phyloP scores from a whole-genome alignment of 35 echinoderm and acorn worm genomes.

The Ophiothrix spiculata region DNA sequence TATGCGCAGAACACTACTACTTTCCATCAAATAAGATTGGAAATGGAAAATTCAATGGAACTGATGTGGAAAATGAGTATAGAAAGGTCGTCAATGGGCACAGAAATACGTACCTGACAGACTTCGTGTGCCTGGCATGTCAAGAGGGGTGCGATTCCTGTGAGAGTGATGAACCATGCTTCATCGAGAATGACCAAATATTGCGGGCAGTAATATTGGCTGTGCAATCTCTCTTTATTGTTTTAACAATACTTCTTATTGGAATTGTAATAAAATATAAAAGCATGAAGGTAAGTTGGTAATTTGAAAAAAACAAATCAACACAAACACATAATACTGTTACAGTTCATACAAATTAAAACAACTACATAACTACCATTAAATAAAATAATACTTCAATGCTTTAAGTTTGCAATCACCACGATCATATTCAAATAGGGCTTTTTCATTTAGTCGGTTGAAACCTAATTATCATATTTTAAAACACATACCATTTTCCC shows the following conservation, averaged over 20 bases:
- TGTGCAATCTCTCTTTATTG: constrained; percentile 78
- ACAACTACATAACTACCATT: no score
- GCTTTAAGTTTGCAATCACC: no score
- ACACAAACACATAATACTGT: no score
- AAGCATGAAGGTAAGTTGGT: constrained; percentile 77
- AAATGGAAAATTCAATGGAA: constrained; percentile 34
- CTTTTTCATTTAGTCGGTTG: no score
- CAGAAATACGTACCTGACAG: constrained; percentile 14
- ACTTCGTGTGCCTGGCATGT: constrained; percentile 64
- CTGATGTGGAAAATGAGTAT: constrained; percentile 47
- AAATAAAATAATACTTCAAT: no score
- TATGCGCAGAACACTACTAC: constrained; percentile 68
- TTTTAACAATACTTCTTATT: constrained; percentile 50
- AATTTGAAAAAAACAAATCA: no score
- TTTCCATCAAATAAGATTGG: constrained; percentile 31
- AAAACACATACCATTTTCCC: neutral
- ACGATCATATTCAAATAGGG: no score
- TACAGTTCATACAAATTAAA: no score
- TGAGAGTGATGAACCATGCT: constrained; percentile 65
- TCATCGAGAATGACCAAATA: constrained; percentile 66
- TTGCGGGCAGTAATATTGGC: constrained; percentile 61
- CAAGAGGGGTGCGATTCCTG: constrained; percentile 75
- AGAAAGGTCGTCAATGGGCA: neutral
- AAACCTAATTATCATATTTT: no score
- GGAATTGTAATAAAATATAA: constrained; percentile 65